These are phyloP conservation scores for Bovichtus variegatus DNA, from an alignment of 2,797 vertebrate genomes.

Conservation along the genomic window DNA sequence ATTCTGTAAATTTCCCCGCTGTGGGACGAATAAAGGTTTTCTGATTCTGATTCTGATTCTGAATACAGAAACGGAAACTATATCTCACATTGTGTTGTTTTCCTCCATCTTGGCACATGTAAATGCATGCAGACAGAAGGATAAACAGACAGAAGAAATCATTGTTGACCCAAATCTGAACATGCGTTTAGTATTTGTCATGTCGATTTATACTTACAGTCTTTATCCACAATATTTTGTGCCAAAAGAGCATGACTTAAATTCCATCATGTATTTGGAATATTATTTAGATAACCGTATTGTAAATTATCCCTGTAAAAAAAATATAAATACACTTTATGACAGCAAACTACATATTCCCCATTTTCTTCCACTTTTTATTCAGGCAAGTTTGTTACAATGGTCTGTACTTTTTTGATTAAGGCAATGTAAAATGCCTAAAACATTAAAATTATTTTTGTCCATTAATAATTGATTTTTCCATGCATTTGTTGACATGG, in stretches of 20 bases:
- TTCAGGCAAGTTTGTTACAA: neutral
- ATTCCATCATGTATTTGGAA: neutral
- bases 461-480: rapidly evolving
- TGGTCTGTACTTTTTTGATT: neutral
- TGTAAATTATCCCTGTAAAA: neutral
- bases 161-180: slow-evolving; percentile 44
- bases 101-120: slow-evolving; percentile 10
- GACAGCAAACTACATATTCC: neutral
- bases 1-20: too few relatives aligned
- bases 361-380: neutral
- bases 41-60: too few relatives aligned
- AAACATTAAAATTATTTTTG: neutral
- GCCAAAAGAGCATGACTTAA: neutral
- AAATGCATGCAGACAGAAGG: slow-evolving; percentile 26
- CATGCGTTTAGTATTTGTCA: slow-evolving; percentile 47
- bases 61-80: neutral
- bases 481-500: neutral
- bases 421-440: neutral
- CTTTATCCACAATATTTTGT: neutral
- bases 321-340: neutral
- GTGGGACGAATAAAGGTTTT: too few relatives aligned
- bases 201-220: slow-evolving; percentile 19
- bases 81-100: slow-evolving; percentile 5
- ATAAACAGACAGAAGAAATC: slow-evolving; percentile 29
- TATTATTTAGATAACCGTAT: neutral